phyloP scores from a whole-genome alignment of 30 jellyfish, hydroid and myxozoan species.

The Pseudorhiza aurosa region DNA sequence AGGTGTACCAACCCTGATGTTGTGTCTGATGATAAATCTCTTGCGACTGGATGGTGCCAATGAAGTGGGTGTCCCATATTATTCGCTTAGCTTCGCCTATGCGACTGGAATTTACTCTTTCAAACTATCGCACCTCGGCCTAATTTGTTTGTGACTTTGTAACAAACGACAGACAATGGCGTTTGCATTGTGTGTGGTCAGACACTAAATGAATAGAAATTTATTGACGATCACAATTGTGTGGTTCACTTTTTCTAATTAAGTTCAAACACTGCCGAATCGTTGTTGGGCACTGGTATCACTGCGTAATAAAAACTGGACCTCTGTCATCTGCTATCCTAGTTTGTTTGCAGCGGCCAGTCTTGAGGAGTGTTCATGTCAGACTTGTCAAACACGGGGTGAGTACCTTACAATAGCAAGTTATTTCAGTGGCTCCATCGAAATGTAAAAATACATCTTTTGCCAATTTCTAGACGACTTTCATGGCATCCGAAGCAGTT shows the following conservation, averaged over 20 bases:
- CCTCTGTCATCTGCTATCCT: neutral
- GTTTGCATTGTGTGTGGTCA: slow-evolving; percentile 37
- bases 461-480: too few species aligned
- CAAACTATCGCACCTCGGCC: neutral
- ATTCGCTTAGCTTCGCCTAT: neutral
- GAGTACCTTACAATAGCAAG: too few species aligned
- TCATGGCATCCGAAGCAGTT: too few species aligned
- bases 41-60: neutral
- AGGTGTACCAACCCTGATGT: neutral
- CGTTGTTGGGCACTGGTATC: neutral
- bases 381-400: too few species aligned
- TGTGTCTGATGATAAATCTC: neutral
- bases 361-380: too few species aligned
- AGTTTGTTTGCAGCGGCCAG: neutral
- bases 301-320: neutral
- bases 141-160: slow-evolving; percentile 1
- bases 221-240: neutral
- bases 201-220: neutral
- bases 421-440: too few species aligned
- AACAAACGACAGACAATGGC: neutral
- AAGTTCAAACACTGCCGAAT: neutral
- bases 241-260: neutral
- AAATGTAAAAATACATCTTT: too few species aligned
- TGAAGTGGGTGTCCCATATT: slow-evolving; percentile 4
- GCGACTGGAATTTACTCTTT: neutral